Evolutionary conservation across 23 tunicate genomes (phyloP), one percentile per base, ranked within the genome.

Genomic region (Phallusia fumigata): DNA sequence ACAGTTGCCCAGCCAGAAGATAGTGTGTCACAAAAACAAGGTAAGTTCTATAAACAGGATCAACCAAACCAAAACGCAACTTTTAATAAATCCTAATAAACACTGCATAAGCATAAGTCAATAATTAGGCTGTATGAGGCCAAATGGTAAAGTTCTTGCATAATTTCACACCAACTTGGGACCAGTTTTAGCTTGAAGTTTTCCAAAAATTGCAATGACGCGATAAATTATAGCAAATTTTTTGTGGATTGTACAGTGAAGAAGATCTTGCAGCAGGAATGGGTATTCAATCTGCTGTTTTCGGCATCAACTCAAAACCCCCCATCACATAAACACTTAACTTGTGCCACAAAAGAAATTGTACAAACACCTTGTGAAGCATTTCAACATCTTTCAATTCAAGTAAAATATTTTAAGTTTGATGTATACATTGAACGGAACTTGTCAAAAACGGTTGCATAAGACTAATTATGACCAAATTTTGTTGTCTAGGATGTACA

Each of bases 191-290:
- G n/a, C n/a, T n/a, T n/a, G n/a, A n/a, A n/a, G n/a, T n/a, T n/a
- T n/a, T n/a, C n/a, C n/a, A n/a, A n/a, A n/a, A n/a, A n/a, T n/a
- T n/a, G n/a, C n/a, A n/a, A n/a, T n/a, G n/a, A n/a, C n/a, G n/a
- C n/a, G n/a, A n/a, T n/a, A n/a, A 58, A 58, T 6, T 58, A 58
- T 58, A 21, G 16, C 13, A 58, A 6, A 24, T 6, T 58, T 58
- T 58, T 11, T 58, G 11, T 6, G 15, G 10, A 40, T 40, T 40
- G 5, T 6, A 24, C 13, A 58, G 69, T 58, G 16, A 58, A 58
- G 28, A 58, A 58, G 69, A 58, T 58, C 69, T 24, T 58, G 69
- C 69, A 58, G 69, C 69, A 58, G 69, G 69, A 58, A 58, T 58
- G 69, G 69, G 11, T 58, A 6, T 58, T 58, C 28, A 58, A 58